A percentile compares a stretch with the other conserved stretches of the same genome.
Conservation (phyloP, 1,140 invertebrate species). For the Ephestia elutella region DNA sequence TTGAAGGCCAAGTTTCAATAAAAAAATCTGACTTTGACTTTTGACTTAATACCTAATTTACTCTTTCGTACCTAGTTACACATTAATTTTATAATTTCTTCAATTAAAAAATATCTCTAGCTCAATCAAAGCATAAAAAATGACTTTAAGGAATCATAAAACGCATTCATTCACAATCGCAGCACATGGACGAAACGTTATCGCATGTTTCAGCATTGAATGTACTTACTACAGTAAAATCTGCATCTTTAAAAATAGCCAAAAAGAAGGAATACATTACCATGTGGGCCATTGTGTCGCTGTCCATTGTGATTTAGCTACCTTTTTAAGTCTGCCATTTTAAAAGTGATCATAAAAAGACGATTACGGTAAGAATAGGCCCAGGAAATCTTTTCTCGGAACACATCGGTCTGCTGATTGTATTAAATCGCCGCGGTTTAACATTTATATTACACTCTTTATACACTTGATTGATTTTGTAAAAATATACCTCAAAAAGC, state of each 20-base stretch:
- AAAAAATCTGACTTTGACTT: no score
- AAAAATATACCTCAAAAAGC: no score
- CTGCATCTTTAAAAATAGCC: slow-evolving; percentile 35
- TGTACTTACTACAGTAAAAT: slow-evolving; percentile 51
- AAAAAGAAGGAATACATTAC: slow-evolving; percentile 47
- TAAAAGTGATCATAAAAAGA: slow-evolving; percentile 47
- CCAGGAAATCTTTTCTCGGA: slow-evolving; percentile 43
- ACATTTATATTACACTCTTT: no score
- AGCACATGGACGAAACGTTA: slow-evolving; percentile 18
- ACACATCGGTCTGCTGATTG: slow-evolving; percentile 6
- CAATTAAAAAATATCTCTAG: no score
- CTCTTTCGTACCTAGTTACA: no score
- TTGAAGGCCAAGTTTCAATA: no score
- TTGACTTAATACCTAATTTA: no score
- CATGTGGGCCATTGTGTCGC: slow-evolving; percentile 61
- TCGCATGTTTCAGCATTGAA: slow-evolving; percentile 39
- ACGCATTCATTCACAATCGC: background rate
- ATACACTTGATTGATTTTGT: no score
- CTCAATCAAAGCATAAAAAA: no score
- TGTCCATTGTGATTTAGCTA: slow-evolving; percentile 47
- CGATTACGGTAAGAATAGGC: slow-evolving; percentile 47
- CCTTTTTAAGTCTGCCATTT: slow-evolving; percentile 51
- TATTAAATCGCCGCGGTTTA: no score
- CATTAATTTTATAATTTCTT: no score
- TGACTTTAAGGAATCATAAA: background rate